Evolutionary conservation across 1,140 invertebrate species (phyloP).

Genomic region (Drosophila kanapiae): DNA sequence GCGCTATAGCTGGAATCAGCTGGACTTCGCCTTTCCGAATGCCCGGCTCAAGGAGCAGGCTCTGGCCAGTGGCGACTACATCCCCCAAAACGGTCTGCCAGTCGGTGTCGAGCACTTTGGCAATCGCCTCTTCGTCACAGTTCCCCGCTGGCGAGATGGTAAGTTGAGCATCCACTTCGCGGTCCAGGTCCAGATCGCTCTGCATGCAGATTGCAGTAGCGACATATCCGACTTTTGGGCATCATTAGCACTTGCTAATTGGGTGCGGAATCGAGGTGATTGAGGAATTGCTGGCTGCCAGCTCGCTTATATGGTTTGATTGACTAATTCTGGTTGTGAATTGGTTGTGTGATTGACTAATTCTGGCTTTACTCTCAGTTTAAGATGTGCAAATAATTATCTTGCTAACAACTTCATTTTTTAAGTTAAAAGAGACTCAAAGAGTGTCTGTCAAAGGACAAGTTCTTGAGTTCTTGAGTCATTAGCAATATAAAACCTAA

Average conservation of each 20-base stretch:
- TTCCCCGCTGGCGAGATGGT: slow-evolving; percentile 91
- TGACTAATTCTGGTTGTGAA: slow-evolving; percentile 4
- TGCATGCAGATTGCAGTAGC: slow-evolving; percentile 14
- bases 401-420: background rate
- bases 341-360: background rate
- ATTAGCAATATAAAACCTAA: background rate
- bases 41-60: slow-evolving; percentile 87
- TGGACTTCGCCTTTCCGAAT: slow-evolving; percentile 91
- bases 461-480: no score
- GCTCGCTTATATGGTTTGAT: background rate
- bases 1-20: slow-evolving; percentile 90
- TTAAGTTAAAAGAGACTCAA: no score
- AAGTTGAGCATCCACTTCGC: slow-evolving; percentile 50
- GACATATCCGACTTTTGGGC: slow-evolving; percentile 31
- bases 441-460: no score
- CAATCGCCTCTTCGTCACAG: slow-evolving; percentile 91
- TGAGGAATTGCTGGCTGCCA: slow-evolving; percentile 9
- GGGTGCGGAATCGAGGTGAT: slow-evolving; percentile 27
- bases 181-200: background rate
- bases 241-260: slow-evolving; percentile 52
- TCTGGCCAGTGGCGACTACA: slow-evolving; percentile 88
- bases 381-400: background rate
- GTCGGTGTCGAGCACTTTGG: slow-evolving; percentile 92
- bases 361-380: background rate
- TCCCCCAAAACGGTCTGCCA: slow-evolving; percentile 91